Base-by-base conservation (phyloP, 1,140 invertebrate genomes). In the Trachymyrmex septentrionalis region DNA sequence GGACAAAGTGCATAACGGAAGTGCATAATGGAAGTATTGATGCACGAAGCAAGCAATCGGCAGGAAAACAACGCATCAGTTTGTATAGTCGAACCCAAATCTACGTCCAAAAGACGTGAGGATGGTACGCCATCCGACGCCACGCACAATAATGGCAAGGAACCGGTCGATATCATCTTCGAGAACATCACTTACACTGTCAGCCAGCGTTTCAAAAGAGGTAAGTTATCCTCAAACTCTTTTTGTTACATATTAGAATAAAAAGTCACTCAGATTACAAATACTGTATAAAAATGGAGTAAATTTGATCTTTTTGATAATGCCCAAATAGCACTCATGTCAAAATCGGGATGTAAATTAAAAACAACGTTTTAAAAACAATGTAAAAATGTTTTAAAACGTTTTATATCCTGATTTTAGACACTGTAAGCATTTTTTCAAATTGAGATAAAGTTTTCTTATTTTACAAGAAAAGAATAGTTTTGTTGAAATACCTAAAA, bases 111-210 rank as follows among this genome's bases (percentile, higher is more conserved):
- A 10, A 82, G 19, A 2, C n/a, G 5, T 9, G 71, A 84, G 0
- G 48, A 66, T 12, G 30, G 10, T 9, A 12, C 34, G 1, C 1
- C 50, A 7, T 86, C 14, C 69, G 64, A 3, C 27, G 34, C 34
- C 86, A 90, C 24, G 69, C 77, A 88, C 44, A 1, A 5, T 19
- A 16, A 85, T 81, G 1, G 38, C 90, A 1, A 71, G 53, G 95
- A 97, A 24, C 96, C 96, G 0, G 95, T 97, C n/a, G 97, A 97
- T 89, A 96, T 98, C 50, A 95, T 96, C 34, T 98, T 98, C 91
- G 96, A 96, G 27, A 96, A 97, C 82, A 96, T 98, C 81, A 96
- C 95, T 1, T 97, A 97, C 87, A 97, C 96, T 0, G 97, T 97
- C 14, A 96, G 96, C 16, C 95, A 97, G 34, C 97, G 97, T 77